Base-by-base conservation (phyloP, 2,888 invertebrate genomes). In the Drosophila pegasa region DNA sequence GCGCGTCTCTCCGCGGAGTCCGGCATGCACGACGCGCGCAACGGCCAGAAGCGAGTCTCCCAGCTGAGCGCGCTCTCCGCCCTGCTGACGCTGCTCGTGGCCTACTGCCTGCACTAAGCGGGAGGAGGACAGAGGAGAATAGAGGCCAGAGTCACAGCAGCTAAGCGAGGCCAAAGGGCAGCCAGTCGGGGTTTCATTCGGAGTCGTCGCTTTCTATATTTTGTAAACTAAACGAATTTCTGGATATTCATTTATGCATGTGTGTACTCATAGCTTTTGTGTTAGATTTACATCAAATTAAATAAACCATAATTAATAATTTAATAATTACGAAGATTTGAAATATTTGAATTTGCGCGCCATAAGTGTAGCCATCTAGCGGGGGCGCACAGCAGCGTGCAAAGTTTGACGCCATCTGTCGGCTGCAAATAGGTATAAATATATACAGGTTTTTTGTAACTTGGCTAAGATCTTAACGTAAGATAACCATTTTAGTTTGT, bases 71-170 rank as follows among this genome's bases (percentile, higher is more conserved):
- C 79, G 9, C 18, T 83, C 10, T 78, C 84, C 8, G 66, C 78
- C 2, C 29, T 90, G 25, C 20, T 90, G 16, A 78, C 81, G 3
- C 14, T 90, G 5, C n/a, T 90, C 47, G 78, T 84, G n/a, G 89
- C 88, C 51, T 85, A 74, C 63, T 86, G 68, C 43, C 73, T 87
- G 20, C 76, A 87, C 33, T 86, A 54, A 72, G 48, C 3, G 22
- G n/a, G 0, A 2, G 14, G 27, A 52, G n/a, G 25, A 2, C 7
- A 29, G 16, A 2, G 14, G 27, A 52, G n/a, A 18, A 2, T 4
- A 29, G 16, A 4, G 5, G 14, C 27, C 29, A 3, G 29, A 4
- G 29, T 7, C 29, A 7, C 2, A 2, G 14, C 31, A 35, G 27
- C 20, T 18, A 40, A 14, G 14, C 3, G 27, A 55, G 33, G 43